A percentile compares a stretch with the other conserved stretches of the same genome.
Conservation (phyloP, 2,888 invertebrate genomes). For the Scaeva pyrastri region DNA sequence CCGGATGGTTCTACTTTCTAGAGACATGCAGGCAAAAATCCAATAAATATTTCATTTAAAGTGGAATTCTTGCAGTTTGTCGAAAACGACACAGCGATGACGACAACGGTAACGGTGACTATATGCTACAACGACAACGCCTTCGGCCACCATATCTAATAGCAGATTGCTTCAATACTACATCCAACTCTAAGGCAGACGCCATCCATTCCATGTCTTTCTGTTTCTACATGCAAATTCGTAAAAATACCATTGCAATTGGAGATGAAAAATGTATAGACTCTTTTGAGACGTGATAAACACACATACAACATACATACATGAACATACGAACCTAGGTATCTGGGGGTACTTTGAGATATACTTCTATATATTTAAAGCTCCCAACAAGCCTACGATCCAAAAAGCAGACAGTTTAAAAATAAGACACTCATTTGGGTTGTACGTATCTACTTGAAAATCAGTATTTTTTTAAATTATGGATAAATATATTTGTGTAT, state of each 20-base stretch:
- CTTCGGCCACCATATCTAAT: constrained; percentile 7
- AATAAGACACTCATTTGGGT: background rate
- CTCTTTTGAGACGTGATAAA: constrained; percentile 44
- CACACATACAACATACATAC: too few species aligned
- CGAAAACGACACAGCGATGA: constrained; percentile 5
- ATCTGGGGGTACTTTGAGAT: constrained; percentile 16
- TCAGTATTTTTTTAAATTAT: too few species aligned
- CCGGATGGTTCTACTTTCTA: constrained; percentile 57
- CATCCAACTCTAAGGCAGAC: constrained; percentile 44
- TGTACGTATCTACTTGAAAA: background rate
- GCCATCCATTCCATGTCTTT: constrained; percentile 55
- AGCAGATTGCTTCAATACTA: constrained; percentile 57
- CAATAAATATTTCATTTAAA: constrained; percentile 73
- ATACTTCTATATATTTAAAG: constrained; percentile 2
- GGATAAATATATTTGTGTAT: too few species aligned
- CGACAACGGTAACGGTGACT: constrained; percentile 2
- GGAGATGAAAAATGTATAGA: constrained; percentile 65
- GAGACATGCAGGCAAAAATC: constrained; percentile 64
- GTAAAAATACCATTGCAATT: constrained; percentile 66
- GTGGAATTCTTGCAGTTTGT: constrained; percentile 51
- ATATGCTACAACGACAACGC: constrained; percentile 4
- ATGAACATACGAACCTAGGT: background rate
- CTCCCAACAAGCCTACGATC: background rate
- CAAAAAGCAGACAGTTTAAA: background rate
- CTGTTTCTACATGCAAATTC: constrained; percentile 68